A percentile compares a stretch with the other conserved stretches of the same genome.
Conservation (phyloP, 2,797 vertebrate genomes). For the Micromesistius poutassou region DNA sequence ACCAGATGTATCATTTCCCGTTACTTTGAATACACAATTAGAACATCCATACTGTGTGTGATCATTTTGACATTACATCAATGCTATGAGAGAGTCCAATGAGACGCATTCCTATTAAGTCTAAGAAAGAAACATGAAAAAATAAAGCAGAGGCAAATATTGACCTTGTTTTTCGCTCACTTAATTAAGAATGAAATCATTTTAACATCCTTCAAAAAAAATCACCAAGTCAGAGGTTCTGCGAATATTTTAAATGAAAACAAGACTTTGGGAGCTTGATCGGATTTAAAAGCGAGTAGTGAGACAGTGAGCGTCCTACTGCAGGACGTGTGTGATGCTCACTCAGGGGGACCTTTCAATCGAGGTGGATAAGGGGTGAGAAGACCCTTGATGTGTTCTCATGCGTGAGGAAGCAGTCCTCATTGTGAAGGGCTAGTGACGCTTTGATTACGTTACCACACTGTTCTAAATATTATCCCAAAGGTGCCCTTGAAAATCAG, state of each 20-base stretch:
- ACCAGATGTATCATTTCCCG: background rate
- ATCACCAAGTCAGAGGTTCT: too few relatives aligned
- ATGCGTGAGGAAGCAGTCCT: background rate
- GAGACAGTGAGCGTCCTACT: background rate
- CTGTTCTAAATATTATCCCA: slow-evolving; percentile 1
- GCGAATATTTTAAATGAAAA: too few relatives aligned
- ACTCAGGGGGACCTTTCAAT: too few relatives aligned
- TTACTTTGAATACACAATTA: background rate
- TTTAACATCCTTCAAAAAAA: too few relatives aligned
- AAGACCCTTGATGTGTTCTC: background rate
- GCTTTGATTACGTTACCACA: background rate
- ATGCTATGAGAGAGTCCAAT: too few relatives aligned
- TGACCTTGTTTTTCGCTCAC: background rate
- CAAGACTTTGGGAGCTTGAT: background rate
- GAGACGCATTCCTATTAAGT: background rate
- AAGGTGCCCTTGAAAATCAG: background rate
- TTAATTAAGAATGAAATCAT: too few relatives aligned
- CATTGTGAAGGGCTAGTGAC: background rate
- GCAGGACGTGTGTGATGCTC: too few relatives aligned
- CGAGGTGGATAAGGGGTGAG: background rate
- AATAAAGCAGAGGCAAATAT: background rate
- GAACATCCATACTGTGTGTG: background rate
- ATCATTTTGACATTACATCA: background rate
- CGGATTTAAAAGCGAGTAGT: background rate
- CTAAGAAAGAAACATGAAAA: background rate